Conservation (phyloP, 1,140 invertebrate genomes). For the Drosophila biarmipes region DNA sequence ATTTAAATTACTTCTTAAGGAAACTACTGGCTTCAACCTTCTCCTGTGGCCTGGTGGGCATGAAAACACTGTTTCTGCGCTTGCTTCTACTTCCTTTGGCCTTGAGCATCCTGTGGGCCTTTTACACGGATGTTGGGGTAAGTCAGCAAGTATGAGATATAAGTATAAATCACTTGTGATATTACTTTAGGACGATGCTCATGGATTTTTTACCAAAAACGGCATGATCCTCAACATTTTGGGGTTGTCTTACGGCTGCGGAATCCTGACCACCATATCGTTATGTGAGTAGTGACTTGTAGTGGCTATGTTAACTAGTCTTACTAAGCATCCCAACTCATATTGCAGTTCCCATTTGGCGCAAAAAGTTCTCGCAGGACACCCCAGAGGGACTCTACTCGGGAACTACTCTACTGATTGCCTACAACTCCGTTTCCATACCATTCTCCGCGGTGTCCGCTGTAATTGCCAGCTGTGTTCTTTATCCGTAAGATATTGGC, state of each 20-base stretch:
- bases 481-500: conserved; percentile 88
- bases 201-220: conserved; percentile 90
- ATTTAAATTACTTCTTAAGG: conserved; percentile 85
- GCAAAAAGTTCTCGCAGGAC: conserved; percentile 96
- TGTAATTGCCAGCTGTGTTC: conserved; percentile 88
- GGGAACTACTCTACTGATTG: conserved; percentile 92
- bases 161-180: background rate
- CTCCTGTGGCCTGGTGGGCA: conserved; percentile 89
- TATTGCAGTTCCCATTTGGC: conserved; percentile 90
- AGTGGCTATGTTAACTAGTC: background rate
- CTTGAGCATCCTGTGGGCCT: conserved; percentile 91
- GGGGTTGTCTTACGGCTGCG: conserved; percentile 90
- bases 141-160: conserved; percentile 3
- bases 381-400: conserved; percentile 94
- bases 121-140: conserved; percentile 91
- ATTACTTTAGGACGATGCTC: conserved; percentile 87
- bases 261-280: conserved; percentile 91
- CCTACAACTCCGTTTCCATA: conserved; percentile 91
- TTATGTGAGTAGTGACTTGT: conserved; percentile 87
- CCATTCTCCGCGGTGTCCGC: conserved; percentile 92
- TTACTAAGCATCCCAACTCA: background rate
- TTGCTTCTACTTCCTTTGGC: conserved; percentile 91
- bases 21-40: conserved; percentile 91
- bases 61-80: conserved; percentile 90
- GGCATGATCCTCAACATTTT: conserved; percentile 93